phyloP scores from a whole-genome alignment of 2,113 vertebrate species.

The Manacus vitellinus region DNA sequence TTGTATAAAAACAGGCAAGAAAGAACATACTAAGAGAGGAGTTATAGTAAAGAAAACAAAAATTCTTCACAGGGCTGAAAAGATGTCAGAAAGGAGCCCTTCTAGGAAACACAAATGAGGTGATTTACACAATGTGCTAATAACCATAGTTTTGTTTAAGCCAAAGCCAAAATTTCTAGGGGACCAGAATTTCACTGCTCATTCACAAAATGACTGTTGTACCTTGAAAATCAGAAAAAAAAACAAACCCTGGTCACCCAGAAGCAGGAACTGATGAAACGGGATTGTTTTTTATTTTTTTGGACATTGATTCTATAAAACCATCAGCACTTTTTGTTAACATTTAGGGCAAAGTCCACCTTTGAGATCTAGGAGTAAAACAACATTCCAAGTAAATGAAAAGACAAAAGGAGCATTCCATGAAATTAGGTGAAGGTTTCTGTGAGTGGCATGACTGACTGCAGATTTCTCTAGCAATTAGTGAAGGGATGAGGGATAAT shows the following conservation, averaged over 20 bases:
- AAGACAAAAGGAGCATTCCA: constrained; percentile 31
- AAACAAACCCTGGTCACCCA: background rate
- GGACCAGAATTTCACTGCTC: background rate
- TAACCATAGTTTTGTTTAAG: background rate
- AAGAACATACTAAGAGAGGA: background rate
- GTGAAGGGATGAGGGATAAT: constrained; percentile 21
- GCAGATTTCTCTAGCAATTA: background rate
- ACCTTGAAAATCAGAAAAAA: background rate
- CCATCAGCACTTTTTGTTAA: background rate
- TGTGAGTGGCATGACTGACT: constrained; percentile 19
- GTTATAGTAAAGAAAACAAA: background rate
- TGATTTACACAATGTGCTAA: background rate
- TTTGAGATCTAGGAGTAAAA: background rate
- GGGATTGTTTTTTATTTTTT: background rate
- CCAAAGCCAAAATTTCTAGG: background rate
- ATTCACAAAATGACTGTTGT: background rate
- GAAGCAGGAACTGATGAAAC: background rate
- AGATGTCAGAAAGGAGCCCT: background rate
- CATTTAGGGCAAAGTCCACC: background rate
- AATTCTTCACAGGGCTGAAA: background rate
- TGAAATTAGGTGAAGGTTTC: constrained; percentile 24
- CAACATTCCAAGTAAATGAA: constrained; percentile 1
- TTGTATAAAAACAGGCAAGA: background rate
- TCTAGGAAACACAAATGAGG: background rate
- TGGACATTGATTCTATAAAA: background rate